Percentiles rank a stretch among this genome's conserved stretches.
Conservation (phyloP, 2,888 invertebrate species). For the Zaprionus bogoriensis region DNA sequence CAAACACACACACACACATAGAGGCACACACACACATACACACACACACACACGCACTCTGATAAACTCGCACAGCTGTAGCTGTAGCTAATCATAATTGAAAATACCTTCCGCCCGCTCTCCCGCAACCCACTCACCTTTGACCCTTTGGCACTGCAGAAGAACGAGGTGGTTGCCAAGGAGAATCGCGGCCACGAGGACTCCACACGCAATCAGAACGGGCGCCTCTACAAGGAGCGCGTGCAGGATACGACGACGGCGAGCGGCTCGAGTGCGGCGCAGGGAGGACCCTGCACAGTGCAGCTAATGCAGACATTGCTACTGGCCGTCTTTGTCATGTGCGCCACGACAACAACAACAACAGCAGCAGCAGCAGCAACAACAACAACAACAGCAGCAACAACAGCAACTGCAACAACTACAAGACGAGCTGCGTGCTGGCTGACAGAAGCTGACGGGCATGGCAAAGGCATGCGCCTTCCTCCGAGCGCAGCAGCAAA, state of each 20-base stretch:
- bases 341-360: conserved; percentile 30
- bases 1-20: not conserved
- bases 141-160: conserved; percentile 47
- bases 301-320: conserved; percentile 62
- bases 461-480: not conserved
- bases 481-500: conserved; percentile 8
- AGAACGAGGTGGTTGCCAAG: conserved; percentile 80
- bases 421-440: not conserved
- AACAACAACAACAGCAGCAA: conserved; percentile 17
- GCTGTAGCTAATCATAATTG: conserved; percentile 2
- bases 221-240: conserved; percentile 81
- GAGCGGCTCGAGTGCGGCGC: conserved; percentile 35
- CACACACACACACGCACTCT: not conserved
- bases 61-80: not conserved
- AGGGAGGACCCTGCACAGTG: no score
- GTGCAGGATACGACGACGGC: conserved; percentile 65
- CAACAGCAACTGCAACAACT: not conserved
- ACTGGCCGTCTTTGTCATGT: conserved; percentile 61
- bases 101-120: not conserved
- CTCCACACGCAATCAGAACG: conserved; percentile 81
- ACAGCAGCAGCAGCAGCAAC: conserved; percentile 13
- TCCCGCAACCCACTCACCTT: not conserved
- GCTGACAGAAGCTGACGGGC: not conserved
- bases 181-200: conserved; percentile 81
- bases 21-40: not conserved